Evolutionary conservation across 2,113 vertebrate species (phyloP), one percentile per base, ranked within the genome.

Genomic region (Platanista minor): DNA sequence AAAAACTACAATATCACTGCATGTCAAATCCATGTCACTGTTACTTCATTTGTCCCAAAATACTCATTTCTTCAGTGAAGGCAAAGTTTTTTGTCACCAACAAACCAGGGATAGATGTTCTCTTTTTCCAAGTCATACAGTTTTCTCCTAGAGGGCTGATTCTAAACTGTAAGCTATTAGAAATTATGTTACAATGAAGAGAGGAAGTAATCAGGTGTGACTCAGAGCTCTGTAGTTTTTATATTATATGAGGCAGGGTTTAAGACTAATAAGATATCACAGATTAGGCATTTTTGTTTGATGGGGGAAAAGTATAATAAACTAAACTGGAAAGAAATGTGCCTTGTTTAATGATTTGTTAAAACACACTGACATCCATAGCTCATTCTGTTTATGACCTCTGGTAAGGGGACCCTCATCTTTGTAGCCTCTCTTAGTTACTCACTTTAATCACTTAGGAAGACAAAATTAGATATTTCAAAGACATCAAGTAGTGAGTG

Each of bases 101-200:
- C 5, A 85, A 89, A 91, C 25, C 39, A 57, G 27, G 33, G n/a
- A 67, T 23, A 46, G 17, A 54, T n/a, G 11, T 13, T 2, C 27
- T 92, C 25, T 81, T 93, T 94, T 71, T 49, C 41, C 20, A 64
- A 87, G 67, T 12, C 14, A 81, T 20, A 36, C 10, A 29, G 33
- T 85, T 91, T 85, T 21, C 29, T 71, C 39, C 54, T 2, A n/a
- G 10, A 64, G 9, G 27, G 9, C 33, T 85, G 52, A 88, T 91
- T 91, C 43, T 86, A 89, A 85, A 95, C 10, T 67, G 52, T 91
- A 96, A 86, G 43, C 62, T 89, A 39, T n/a, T 62, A 75, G 54
- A 74, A 10, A 69, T 74, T 36, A 31, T 15, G 27, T 87, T 77
- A 77, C 67, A 69, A 49, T 54, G 39, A 93, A 77, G 57, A 52